These are phyloP conservation scores for Oenanthe melanoleuca DNA, from an alignment of 2,113 vertebrate species.

Conservation along the genomic window DNA sequence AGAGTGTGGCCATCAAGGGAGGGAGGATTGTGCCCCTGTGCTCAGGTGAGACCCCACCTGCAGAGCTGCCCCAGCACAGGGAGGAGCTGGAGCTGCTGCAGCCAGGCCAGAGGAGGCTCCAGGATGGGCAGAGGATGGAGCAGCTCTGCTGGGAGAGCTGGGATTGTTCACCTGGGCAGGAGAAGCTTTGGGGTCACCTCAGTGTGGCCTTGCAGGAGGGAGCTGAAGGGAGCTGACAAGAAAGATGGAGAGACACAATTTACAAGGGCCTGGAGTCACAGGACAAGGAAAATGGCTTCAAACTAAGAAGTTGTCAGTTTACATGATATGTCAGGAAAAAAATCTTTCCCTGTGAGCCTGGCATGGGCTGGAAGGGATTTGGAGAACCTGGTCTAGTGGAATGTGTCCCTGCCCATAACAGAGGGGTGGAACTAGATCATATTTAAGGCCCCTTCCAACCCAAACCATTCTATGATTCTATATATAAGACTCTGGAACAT, in stretches of 20 bases:
- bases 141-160: not conserved
- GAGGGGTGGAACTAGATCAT: not conserved
- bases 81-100: not conserved
- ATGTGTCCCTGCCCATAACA: not conserved
- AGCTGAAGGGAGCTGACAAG: not conserved
- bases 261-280: not conserved
- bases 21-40: not conserved
- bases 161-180: not conserved
- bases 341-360: not conserved
- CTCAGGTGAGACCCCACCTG: not conserved
- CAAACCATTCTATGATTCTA: not conserved
- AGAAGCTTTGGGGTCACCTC: not conserved
- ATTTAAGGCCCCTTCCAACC: not conserved
- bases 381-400: not conserved
- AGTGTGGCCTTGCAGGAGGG: accelerated
- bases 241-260: not conserved
- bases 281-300: not conserved
- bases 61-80: not conserved
- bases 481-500: not conserved
- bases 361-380: not conserved
- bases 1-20: not conserved
- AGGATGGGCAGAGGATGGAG: not conserved
- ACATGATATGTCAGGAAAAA: not conserved
- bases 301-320: not conserved
- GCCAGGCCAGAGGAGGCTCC: not conserved